phyloP scores from a whole-genome alignment of 2,888 invertebrate genomes.

The Microctonus hyperodae region DNA sequence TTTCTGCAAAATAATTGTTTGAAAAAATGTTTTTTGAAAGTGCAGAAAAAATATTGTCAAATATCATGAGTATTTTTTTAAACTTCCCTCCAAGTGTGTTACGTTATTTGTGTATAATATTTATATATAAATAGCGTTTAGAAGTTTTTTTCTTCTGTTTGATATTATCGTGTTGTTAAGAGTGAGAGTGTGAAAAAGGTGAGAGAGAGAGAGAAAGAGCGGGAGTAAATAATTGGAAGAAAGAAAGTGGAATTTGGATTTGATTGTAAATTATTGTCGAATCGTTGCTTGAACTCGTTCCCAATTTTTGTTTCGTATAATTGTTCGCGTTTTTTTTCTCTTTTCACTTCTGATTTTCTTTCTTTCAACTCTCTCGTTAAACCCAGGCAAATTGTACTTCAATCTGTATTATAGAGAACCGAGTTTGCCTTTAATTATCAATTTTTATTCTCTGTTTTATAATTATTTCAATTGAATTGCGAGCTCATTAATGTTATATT shows the following conservation, averaged over 20 bases:
- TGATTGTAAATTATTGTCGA: constrained; percentile 36
- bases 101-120: constrained; percentile 61
- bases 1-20: not conserved
- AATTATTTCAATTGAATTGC: not conserved
- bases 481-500: not conserved
- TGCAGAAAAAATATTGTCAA: not conserved
- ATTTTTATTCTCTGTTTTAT: not conserved
- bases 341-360: not conserved
- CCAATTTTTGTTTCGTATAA: constrained; percentile 36
- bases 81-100: constrained; percentile 46
- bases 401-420: constrained; percentile 52
- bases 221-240: not conserved
- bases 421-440: not conserved
- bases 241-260: constrained; percentile 13
- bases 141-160: constrained; percentile 1
- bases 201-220: not conserved
- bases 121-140: constrained; percentile 47
- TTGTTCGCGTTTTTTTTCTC: not conserved
- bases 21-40: not conserved
- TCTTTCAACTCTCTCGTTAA: not conserved
- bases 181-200: not conserved
- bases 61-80: not conserved
- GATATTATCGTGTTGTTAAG: not conserved
- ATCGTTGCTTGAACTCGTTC: constrained; percentile 61
- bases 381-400: constrained; percentile 60